Percentiles rank a stretch among this genome's conserved stretches.
Conservation (phyloP, 2,888 invertebrate species). For the Nomada hirtipes region DNA sequence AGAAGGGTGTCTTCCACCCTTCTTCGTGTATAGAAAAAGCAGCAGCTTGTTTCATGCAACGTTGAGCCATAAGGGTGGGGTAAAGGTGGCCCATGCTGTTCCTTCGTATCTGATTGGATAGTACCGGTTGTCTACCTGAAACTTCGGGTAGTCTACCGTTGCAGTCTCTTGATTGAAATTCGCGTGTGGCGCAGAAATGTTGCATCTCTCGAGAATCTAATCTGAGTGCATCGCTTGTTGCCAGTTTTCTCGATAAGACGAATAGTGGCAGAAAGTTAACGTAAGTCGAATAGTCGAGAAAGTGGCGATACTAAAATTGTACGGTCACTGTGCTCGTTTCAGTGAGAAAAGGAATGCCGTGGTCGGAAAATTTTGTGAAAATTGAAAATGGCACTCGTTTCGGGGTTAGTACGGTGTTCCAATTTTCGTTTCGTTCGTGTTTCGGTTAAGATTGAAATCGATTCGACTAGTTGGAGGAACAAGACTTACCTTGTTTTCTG, state of each 20-base stretch:
- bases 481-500: neutral
- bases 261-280: no score
- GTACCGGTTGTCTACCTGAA: constrained; percentile 33
- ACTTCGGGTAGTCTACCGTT: neutral
- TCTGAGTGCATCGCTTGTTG: no score
- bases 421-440: neutral
- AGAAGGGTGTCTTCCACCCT: constrained; percentile 5
- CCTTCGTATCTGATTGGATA: constrained; percentile 2
- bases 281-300: no score
- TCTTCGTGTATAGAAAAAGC: constrained; percentile 4
- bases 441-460: neutral
- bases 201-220: neutral
- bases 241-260: no score
- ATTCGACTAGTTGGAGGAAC: no score
- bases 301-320: no score
- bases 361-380: no score
- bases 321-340: no score
- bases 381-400: no score
- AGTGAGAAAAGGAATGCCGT: no score
- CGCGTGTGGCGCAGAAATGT: neutral
- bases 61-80: neutral
- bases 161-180: neutral
- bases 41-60: constrained; percentile 12
- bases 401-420: neutral
- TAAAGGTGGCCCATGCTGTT: neutral